These are phyloP conservation scores for Nephrotoma guestfalica DNA, from an alignment of 2,888 invertebrate species.

Conservation along the genomic window DNA sequence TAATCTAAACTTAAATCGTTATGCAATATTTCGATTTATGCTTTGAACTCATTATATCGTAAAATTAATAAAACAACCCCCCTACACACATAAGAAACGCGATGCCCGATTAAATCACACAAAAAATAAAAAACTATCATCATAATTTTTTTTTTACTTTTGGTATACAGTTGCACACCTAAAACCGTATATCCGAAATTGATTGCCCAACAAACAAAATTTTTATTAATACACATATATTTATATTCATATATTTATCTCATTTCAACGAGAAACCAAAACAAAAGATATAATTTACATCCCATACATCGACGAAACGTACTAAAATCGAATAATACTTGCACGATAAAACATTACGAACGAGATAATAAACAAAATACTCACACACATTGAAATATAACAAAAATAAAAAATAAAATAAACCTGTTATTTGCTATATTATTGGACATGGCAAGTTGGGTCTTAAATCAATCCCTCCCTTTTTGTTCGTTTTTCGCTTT, in stretches of 20 bases:
- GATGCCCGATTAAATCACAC: not conserved
- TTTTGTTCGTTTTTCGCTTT: slow-evolving; percentile 10
- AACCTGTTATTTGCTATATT: slow-evolving; percentile 8
- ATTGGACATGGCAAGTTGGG: slow-evolving; percentile 20
- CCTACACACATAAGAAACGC: not conserved
- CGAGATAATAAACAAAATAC: not conserved
- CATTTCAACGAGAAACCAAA: not conserved
- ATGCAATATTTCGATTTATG: not conserved
- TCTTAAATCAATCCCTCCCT: slow-evolving; percentile 23
- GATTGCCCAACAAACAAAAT: not conserved
- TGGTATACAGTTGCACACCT: not conserved
- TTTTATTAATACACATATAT: not conserved
- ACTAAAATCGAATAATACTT: not conserved
- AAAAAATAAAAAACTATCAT: not conserved
- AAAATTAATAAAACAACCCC: not conserved
- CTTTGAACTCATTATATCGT: not conserved
- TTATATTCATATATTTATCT: not conserved
- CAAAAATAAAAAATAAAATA: not conserved
- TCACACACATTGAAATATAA: not conserved
- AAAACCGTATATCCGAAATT: not conserved
- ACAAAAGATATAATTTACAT: not conserved
- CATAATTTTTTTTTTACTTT: not conserved
- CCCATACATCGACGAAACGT: not conserved
- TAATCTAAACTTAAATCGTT: not conserved
- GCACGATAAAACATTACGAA: not conserved